Base-by-base conservation (phyloP, 2,113 vertebrate genomes). In the Apaloderma vittatum region DNA sequence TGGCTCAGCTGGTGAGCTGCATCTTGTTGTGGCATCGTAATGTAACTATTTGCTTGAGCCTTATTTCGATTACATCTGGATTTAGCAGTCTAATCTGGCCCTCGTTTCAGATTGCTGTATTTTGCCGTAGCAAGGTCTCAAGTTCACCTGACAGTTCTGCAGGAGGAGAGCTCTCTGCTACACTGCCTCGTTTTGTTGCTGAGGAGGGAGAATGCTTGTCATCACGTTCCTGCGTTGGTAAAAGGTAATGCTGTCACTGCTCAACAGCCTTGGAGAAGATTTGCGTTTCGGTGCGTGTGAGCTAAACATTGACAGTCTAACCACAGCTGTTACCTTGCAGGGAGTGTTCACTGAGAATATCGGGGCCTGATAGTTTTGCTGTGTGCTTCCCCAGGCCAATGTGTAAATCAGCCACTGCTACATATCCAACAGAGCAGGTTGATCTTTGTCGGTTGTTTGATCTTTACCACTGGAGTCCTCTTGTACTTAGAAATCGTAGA, bases 151-250 rank as follows among this genome's bases (percentile, higher is more conserved):
- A 21, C 27, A 61, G 54, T 6, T 4, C 55, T 73, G 37, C 67
- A 61, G 34, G 62, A 52, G 77, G 81, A 90, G 74, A 88, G 12
- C 32, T 74, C 57, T 58, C 79, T 20, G 54, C 81, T 82, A 66
- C 96, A 96, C 74, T 98, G 97, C 76, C 97, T 98, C 11, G 8
- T 98, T 76, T 36, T 98, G 77, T 71, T 98, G 68, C 94, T 98
- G 88, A 97, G 98, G 46, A 98, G 95, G 94, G 98, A 98, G 95
- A 98, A 98, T 2, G 97, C 95, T 12, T n/a, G 34, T 8, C 96
- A 76, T n/a, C 98, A 98, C 83, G 34, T 82, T 79, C 75, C 98
- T 67, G 93, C 94, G 8, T 72, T 98, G 52, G 16, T 98, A 46
- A 96, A 96, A 98, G 98, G 98, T 98, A 94, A 94, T 4, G 49